Conservation (phyloP, 2,888 invertebrate genomes). For the Drosophila subquinaria region DNA sequence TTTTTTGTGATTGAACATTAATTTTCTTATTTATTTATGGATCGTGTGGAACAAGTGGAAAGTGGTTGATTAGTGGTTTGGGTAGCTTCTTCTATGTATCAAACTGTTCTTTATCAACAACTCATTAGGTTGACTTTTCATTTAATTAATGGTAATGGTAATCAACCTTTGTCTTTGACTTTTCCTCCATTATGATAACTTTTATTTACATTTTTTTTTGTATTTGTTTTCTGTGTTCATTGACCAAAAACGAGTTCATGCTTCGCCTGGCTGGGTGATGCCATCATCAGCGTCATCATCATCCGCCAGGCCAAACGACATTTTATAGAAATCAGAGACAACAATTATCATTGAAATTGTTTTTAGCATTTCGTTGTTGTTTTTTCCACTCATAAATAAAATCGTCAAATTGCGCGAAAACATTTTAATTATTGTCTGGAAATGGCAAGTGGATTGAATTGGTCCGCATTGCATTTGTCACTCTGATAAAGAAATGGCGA, state of each 20-base stretch:
- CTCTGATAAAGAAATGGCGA: constrained; percentile 34
- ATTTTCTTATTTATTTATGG: constrained; percentile 73
- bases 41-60: constrained; percentile 60
- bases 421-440: constrained; percentile 73
- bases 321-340: constrained; percentile 58
- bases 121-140: constrained; percentile 22
- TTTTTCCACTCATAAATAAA: constrained; percentile 23
- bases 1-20: constrained; percentile 56
- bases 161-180: constrained; percentile 19
- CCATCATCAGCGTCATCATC: constrained; percentile 24
- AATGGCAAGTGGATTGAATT: constrained; percentile 56
- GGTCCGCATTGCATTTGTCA: constrained; percentile 31
- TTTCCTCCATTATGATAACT: constrained; percentile 8
- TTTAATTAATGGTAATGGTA: constrained; percentile 15
- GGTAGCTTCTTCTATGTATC: constrained; percentile 26
- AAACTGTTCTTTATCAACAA: constrained; percentile 12
- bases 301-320: constrained; percentile 33
- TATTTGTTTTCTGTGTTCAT: constrained; percentile 35
- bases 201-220: constrained; percentile 20
- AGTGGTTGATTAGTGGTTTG: constrained; percentile 48
- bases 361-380: constrained; percentile 12
- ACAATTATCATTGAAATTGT: constrained; percentile 62
- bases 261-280: constrained; percentile 54
- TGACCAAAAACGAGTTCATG: constrained; percentile 75
- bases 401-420: constrained; percentile 50